phyloP scores from a whole-genome alignment of 2,797 vertebrate genomes.

The Podargus strigoides region DNA sequence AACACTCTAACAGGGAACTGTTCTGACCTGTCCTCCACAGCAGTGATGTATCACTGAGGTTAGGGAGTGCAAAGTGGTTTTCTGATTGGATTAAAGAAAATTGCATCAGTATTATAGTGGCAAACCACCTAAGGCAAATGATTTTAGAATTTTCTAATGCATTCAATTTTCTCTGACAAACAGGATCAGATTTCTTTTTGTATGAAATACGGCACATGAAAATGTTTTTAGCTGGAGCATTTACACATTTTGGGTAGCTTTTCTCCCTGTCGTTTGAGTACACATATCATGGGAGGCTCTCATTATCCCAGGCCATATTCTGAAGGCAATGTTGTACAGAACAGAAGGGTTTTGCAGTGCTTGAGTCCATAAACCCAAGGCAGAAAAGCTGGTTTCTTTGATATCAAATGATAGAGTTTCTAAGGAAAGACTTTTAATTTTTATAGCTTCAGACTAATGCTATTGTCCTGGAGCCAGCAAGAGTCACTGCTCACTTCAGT shows the following conservation, averaged over 20 bases:
- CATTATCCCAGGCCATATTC: not conserved
- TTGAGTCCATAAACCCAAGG: not conserved
- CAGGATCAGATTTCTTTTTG: not conserved
- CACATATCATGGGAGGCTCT: not conserved
- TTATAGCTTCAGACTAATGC: not conserved
- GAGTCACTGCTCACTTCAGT: not conserved
- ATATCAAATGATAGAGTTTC: not conserved
- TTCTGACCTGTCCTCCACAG: not conserved
- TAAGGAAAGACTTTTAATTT: not conserved
- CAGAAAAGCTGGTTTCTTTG: not conserved
- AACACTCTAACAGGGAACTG: not conserved
- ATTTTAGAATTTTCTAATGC: not conserved
- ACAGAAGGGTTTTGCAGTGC: not conserved
- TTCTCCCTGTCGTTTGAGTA: not conserved
- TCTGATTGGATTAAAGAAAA: slow-evolving; percentile 31
- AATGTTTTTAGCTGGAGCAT: not conserved
- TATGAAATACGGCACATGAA: not conserved
- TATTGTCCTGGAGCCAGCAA: not conserved
- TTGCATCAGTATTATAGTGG: not conserved
- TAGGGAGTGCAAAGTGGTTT: not conserved
- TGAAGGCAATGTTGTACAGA: not conserved
- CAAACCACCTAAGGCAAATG: not conserved
- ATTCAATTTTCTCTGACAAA: not conserved
- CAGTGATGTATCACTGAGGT: not conserved
- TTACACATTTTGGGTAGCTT: not conserved